Percentiles rank a stretch among this genome's conserved stretches.
Conservation (phyloP, 2,888 invertebrate species). For the Gastrophysa polygoni region DNA sequence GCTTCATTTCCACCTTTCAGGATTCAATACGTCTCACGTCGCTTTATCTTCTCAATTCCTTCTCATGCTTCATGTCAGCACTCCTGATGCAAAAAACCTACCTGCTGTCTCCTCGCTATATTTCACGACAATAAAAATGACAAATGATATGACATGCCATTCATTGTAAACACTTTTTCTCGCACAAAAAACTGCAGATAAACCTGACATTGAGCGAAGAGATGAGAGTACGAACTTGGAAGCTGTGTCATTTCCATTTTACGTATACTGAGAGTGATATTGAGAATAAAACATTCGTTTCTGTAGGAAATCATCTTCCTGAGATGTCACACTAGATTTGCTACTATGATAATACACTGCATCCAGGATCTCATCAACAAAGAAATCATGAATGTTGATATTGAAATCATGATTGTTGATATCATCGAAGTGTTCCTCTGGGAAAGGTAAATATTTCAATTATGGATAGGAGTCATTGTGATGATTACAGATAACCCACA, state of each 20-base stretch:
- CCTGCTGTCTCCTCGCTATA: constrained; percentile 5
- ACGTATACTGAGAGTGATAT: background rate
- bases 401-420: no score
- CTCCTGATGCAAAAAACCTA: background rate
- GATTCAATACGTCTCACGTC: background rate
- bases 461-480: no score
- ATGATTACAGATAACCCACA: no score
- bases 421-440: no score
- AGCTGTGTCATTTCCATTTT: background rate
- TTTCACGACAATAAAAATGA: constrained; percentile 12
- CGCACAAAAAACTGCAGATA: background rate
- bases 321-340: no score
- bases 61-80: background rate
- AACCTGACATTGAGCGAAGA: background rate
- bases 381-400: no score
- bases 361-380: no score
- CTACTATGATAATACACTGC: no score
- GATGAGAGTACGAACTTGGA: background rate
- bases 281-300: background rate
- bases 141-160: constrained; percentile 11
- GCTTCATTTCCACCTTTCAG: background rate
- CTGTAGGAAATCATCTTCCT: no score
- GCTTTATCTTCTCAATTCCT: background rate
- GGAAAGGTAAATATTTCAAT: no score
- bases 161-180: constrained; percentile 8